Evolutionary conservation across 92 coral and sea anemone genomes (phyloP).

Genomic region (Blastomussa wellsi): DNA sequence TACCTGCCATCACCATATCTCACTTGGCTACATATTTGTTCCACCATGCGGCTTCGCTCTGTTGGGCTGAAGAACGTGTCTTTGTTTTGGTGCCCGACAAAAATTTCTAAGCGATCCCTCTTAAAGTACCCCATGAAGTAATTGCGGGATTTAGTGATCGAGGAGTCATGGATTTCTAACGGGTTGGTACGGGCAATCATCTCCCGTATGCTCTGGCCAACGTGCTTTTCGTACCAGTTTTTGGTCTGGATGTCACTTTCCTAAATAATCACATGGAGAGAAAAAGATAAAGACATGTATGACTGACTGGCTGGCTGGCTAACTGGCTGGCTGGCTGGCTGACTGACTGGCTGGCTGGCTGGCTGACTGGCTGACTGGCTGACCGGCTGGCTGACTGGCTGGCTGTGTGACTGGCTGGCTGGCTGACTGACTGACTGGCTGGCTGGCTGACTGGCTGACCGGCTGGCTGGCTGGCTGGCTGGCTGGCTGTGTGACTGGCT

Average conservation of each 20-base stretch:
- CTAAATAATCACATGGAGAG: neutral
- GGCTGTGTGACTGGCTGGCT: neutral
- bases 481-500: neutral
- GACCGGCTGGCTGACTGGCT: neutral
- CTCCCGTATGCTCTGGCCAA: slow-evolving; percentile 56
- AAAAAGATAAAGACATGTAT: neutral
- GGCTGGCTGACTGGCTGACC: neutral
- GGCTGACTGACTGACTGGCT: neutral
- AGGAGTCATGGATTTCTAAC: slow-evolving; percentile 64
- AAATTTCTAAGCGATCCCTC: slow-evolving; percentile 70
- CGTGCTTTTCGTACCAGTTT: slow-evolving; percentile 73
- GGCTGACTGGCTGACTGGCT: neutral
- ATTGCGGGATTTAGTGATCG: slow-evolving; percentile 56
- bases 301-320: neutral
- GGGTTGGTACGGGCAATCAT: slow-evolving; percentile 72
- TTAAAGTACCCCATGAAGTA: slow-evolving; percentile 88
- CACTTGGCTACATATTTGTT: slow-evolving; percentile 73
- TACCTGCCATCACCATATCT: slow-evolving; percentile 67
- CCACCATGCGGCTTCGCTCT: slow-evolving; percentile 95
- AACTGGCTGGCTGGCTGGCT: neutral
- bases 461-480: no score
- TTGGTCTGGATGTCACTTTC: slow-evolving; percentile 82
- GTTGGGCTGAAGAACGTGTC: slow-evolving; percentile 83
- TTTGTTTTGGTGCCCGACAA: slow-evolving; percentile 69
- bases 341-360: neutral